Conservation (phyloP, 2,797 vertebrate genomes). For the Merluccius polli region DNA sequence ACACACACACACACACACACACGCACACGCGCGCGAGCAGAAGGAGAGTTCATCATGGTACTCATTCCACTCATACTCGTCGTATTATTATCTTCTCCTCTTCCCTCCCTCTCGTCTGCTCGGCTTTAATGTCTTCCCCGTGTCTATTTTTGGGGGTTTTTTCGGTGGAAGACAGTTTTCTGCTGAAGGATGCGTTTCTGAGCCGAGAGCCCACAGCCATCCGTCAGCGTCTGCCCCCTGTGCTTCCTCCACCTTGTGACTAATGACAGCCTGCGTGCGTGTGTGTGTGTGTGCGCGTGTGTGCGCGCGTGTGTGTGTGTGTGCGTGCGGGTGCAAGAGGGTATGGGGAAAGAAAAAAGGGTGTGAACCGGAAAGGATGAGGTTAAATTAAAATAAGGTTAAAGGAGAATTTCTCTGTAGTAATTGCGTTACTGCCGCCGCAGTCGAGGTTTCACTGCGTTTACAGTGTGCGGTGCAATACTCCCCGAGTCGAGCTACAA, state of each 20-base stretch:
- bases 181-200: constrained; percentile 68
- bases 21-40: background rate
- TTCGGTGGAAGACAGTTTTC: constrained; percentile 54
- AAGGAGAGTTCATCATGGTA: background rate
- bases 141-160: constrained; percentile 71
- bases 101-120: constrained; percentile 51
- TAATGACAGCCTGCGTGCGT: constrained; percentile 55
- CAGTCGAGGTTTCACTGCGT: constrained; percentile 50
- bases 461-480: constrained; percentile 54
- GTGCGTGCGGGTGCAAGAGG: too few relatives aligned
- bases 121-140: constrained; percentile 71
- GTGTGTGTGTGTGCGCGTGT: constrained; percentile 4
- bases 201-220: constrained; percentile 61
- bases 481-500: constrained; percentile 59
- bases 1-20: background rate
- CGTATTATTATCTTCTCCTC: constrained; percentile 37
- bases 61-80: background rate
- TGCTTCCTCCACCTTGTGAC: constrained; percentile 58
- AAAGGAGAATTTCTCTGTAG: background rate
- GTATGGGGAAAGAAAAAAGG: too few relatives aligned
- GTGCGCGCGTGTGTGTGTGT: too few relatives aligned
- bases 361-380: too few relatives aligned
- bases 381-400: too few relatives aligned
- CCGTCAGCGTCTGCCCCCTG: constrained; percentile 64
- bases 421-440: background rate